Base-by-base conservation (phyloP, 1,140 invertebrate species). In the Pseudomyrmex sp. region DNA sequence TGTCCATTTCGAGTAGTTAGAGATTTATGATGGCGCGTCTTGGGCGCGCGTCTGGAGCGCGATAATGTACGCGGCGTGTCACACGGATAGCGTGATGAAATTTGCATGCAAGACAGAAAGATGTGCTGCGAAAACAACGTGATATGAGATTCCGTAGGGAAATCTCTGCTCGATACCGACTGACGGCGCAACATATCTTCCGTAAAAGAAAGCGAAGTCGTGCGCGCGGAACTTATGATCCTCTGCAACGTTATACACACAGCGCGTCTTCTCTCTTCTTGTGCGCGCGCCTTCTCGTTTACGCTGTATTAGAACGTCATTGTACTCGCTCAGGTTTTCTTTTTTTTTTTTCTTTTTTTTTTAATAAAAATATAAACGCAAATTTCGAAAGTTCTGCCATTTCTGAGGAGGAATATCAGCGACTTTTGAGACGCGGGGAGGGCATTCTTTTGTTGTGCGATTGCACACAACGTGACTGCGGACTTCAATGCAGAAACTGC, bases 401-500 rank as follows among this genome's bases (percentile, higher is more conserved):
- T 0, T 1, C 26, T 26, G 26, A 26, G 26, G 0, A 12, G 5
- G 9, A 48, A 26, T 20, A 13, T 46, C 54, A n/a, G 76, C 44
- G 48, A 72, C 59, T 80, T 80, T 80, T 72, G 52, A 80, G 54
- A 80, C 66, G 44, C 54, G 12, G 23, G 44, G 15, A 18, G 0
- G 52, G 20, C 35, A 26, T 80, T 80, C 76, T 72, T 80, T 74
- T 82, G 70, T 69, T 63, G 68, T 52, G 3, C 26, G 61, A 48
- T 52, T 18, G 61, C 62, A 56, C 50, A 84, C 52, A 79, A 84
- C 73, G 54, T 54, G 83, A 84, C 69, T 87, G 85, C 75, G 65
- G 75, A 56, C 52, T 80, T 87, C 59, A 63, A 84, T 87, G 85
- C 86, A 70, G 85, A 75, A 80, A 72, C 85, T 72, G 56, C 74